Percentiles rank a stretch among this genome's conserved stretches.
Evolutionary conservation across 1,140 invertebrate species (phyloP).

Genomic region (Drosophila elegans): DNA sequence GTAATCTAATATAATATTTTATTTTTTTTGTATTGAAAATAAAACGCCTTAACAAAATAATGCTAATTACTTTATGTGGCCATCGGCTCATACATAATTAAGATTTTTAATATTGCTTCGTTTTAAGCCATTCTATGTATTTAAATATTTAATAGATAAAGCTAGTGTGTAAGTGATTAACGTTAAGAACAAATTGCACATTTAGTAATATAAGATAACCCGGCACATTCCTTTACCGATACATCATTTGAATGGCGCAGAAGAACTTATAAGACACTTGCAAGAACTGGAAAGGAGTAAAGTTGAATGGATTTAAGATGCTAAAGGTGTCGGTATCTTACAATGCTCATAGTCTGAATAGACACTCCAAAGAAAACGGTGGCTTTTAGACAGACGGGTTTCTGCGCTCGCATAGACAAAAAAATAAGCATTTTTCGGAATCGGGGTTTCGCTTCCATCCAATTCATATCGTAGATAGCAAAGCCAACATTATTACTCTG

Average conservation of each 20-base stretch:
- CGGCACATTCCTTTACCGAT: conserved; percentile 10
- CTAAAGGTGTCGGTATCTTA: not conserved
- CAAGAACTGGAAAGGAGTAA: conserved; percentile 22
- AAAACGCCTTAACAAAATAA: no score
- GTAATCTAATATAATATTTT: no score
- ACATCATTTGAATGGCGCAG: conserved; percentile 42
- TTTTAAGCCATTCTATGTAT: no score
- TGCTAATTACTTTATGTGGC: no score
- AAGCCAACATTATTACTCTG: conserved; percentile 46
- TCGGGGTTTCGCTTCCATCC: conserved; percentile 25
- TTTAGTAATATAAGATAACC: no score
- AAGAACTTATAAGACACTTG: conserved; percentile 43
- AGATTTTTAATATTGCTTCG: no score
- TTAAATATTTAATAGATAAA: no score
- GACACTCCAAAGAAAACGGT: conserved; percentile 55
- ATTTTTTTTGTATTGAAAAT: no score
- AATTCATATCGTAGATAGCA: conserved; percentile 53
- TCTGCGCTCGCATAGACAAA: conserved; percentile 40
- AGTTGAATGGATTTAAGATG: not conserved
- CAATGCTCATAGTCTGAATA: conserved; percentile 54
- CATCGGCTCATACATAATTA: no score
- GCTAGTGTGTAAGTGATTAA: no score
- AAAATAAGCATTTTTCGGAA: conserved; percentile 54
- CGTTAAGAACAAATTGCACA: no score
- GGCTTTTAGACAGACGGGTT: conserved; percentile 36